Evolutionary conservation across 1,140 invertebrate genomes (phyloP), one percentile per base, ranked within the genome.

Genomic region (Eumaeus atala): DNA sequence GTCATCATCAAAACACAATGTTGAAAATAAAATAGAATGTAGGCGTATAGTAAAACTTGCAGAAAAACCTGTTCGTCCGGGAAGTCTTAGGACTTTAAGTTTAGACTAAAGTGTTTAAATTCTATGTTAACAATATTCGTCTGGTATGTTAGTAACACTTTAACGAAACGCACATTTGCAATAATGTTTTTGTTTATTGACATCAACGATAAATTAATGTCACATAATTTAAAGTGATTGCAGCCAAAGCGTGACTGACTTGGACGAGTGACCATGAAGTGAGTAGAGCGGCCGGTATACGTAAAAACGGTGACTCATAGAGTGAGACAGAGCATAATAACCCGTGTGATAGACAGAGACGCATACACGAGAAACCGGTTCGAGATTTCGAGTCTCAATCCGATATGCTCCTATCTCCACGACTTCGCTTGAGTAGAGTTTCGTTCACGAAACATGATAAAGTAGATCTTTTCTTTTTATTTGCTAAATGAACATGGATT

Each of bases 301-400:
- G 79, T 80, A 82, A 75, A 82, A 83, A 80, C 74, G 64, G 79
- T 86, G 83, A 86, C 67, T 86, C 81, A 86, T 62, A 54, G 68
- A 80, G 38, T 61, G 74, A 76, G 79, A 76, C 38, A 59, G 53
- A 59, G 59, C 58, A 83, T 76, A 51, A 34, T 53, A 51, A 38
- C 34, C 34, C 37, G 50, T 52, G 59, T 28, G 62, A 36, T 36
- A 64, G 70, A 83, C 53, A 70, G 67, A 64, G 78, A 87, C 61
- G 57, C 37, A 33, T 2, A 64, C 54, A 72, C 64, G 48, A 72
- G 66, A 74, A 86, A 84, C 84, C 76, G 77, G 80, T 87, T 85
- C 72, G 64, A 76, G 72, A 84, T 87, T 87, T 87, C 82, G 84
- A 87, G 80, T 84, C 84, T 83, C 77, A 80, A 85, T 79, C 74